Base-by-base conservation (phyloP, 2,797 vertebrate genomes). In the Myotis pilosus region DNA sequence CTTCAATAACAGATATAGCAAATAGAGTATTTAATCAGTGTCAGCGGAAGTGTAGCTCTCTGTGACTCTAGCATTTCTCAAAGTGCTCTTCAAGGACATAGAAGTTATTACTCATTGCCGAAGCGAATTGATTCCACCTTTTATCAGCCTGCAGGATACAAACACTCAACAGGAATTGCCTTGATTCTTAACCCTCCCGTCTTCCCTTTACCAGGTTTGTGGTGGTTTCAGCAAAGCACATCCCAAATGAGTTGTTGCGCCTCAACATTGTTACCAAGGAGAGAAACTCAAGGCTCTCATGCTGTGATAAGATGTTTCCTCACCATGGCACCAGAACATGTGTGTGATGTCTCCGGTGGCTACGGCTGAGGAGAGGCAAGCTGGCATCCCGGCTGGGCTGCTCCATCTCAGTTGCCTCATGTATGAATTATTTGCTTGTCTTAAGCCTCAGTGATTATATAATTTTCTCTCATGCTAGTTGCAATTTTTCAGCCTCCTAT, bases 61-160 rank as follows among this genome's bases (percentile, higher is more conserved):
- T 95, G 75, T 97, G 97, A 95, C 90, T 97, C 94, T 82, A 96
- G 94, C 96, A 96, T 97, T 98, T 97, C 97, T 97, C 86, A 90
- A 91, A 96, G 92, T 97, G 86, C 95, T 97, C 7, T 94, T 98
- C 97, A 98, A 98, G 97, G 97, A 97, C 96, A 91, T 38, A 96
- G 95, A 96, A 95, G 91, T 96, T 97, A 97, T 97, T 97, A 97
- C 88, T 98, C 97, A 96, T 84, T 93, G 62, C 92, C 96, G 96
- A 95, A 95, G 89, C 16, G 55, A 96, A 97, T 97, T 96, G 97
- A 98, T 98, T 96, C 95, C 95, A 88, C 95, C 95, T 98, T 96
- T 97, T 96, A 96, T 89, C 95, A 96, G 96, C 92, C 87, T 91
- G 90, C 88, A 85, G 90, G 96, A 97, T 96, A 82, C 66, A 96